Percentiles rank a stretch among this genome's conserved stretches.
phyloP scores from a whole-genome alignment of 2,797 vertebrate genomes.

The Acrossocheilus fasciatus region DNA sequence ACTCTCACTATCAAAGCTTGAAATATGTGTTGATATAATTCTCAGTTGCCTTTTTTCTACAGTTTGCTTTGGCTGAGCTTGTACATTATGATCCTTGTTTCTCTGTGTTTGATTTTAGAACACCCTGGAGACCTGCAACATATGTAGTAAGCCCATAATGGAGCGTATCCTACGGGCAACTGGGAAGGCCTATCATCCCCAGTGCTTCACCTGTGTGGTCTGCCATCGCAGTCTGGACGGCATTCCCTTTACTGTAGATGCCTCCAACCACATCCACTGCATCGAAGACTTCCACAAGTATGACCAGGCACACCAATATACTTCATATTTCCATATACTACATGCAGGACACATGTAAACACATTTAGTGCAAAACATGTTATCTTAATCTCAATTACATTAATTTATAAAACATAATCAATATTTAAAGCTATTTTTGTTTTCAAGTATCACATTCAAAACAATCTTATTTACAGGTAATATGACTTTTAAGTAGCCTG shows the following conservation, averaged over 20 bases:
- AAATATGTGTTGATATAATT: constrained; percentile 12
- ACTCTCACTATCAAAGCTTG: not conserved
- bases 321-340: constrained; percentile 15
- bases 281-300: constrained; percentile 99
- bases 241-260: constrained; percentile 96
- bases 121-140: constrained; percentile 94
- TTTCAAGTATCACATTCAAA: not conserved
- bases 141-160: constrained; percentile 97
- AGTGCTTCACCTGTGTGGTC: constrained; percentile 98
- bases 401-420: not conserved
- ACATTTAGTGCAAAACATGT: not conserved
- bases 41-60: not conserved
- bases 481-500: not conserved
- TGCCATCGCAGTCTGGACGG: constrained; percentile 95
- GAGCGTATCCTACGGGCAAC: constrained; percentile 96
- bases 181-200: constrained; percentile 96
- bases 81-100: constrained; percentile 29
- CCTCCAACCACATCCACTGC: constrained; percentile 97
- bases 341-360: not conserved
- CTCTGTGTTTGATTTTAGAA: constrained; percentile 81
- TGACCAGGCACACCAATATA: not conserved
- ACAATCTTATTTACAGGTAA: not conserved
- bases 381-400: not conserved
- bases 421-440: not conserved
- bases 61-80: constrained; percentile 5